phyloP scores from a whole-genome alignment of 2,888 invertebrate genomes.

The Omphaloscelis lunosa region DNA sequence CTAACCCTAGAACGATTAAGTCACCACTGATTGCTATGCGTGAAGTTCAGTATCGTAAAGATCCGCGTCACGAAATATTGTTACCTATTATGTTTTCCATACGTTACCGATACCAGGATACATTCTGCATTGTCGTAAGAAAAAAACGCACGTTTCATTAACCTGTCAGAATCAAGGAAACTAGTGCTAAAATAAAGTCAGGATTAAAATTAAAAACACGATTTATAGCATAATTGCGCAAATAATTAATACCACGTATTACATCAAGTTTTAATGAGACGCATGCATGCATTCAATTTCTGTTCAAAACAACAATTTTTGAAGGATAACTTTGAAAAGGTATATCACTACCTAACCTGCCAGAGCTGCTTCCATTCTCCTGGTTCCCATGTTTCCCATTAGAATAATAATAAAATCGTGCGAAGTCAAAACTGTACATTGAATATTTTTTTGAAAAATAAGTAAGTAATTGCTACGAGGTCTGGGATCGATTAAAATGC shows the following conservation, averaged over 20 bases:
- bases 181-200: conserved; percentile 7
- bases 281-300: background rate
- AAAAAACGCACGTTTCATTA: background rate
- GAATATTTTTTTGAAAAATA: too few relatives aligned
- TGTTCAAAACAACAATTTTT: background rate
- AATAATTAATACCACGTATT: conserved; percentile 4
- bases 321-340: conserved; percentile 1
- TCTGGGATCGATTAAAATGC: too few relatives aligned
- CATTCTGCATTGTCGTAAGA: background rate
- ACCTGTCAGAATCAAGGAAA: conserved; percentile 27
- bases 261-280: conserved; percentile 1
- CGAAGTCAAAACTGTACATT: too few relatives aligned
- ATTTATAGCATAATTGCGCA: background rate
- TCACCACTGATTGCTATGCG: conserved; percentile 46
- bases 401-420: background rate
- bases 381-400: conserved; percentile 1
- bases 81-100: conserved; percentile 25
- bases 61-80: conserved; percentile 50
- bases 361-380: background rate
- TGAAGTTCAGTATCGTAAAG: conserved; percentile 57
- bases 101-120: conserved; percentile 8
- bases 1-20: conserved; percentile 46
- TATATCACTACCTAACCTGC: background rate
- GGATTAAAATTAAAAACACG: background rate
- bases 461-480: too few relatives aligned